Conservation (phyloP, 2,113 vertebrate genomes). For the Galbula dea region DNA sequence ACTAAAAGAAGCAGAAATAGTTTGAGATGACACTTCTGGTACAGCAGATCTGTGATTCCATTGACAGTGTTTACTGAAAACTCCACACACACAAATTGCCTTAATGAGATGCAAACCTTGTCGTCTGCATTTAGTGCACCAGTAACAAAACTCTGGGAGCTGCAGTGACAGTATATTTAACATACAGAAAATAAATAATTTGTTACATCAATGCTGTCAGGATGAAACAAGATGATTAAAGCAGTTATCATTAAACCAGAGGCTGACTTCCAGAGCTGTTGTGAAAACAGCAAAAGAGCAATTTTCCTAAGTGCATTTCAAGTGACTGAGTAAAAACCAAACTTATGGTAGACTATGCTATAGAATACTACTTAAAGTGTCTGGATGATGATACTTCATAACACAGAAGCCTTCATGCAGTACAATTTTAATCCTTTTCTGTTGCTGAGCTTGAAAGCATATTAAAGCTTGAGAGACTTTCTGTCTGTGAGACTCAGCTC, state of each 20-base stretch:
- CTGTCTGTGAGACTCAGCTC: not conserved
- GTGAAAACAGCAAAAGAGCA: conserved; percentile 69
- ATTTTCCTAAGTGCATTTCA: conserved; percentile 71
- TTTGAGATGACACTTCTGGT: conserved; percentile 50
- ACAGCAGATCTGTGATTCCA: conserved; percentile 46
- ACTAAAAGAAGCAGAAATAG: conserved; percentile 39
- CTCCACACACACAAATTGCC: conserved; percentile 62
- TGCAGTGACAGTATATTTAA: conserved; percentile 52
- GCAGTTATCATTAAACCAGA: conserved; percentile 63
- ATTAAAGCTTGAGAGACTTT: not conserved
- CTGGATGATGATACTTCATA: conserved; percentile 62
- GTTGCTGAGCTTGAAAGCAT: conserved; percentile 10
- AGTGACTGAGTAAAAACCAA: conserved; percentile 66
- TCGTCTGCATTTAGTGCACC: conserved; percentile 28
- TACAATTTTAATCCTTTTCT: conserved; percentile 33
- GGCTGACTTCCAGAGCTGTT: conserved; percentile 64
- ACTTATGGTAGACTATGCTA: conserved; percentile 48
- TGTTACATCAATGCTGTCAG: conserved; percentile 65
- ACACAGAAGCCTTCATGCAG: conserved; percentile 35
- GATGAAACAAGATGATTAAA: conserved; percentile 70
- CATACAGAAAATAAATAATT: conserved; percentile 69
- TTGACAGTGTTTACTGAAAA: conserved; percentile 60
- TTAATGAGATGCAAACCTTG: conserved; percentile 66
- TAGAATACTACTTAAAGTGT: conserved; percentile 52
- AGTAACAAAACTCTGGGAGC: conserved; percentile 18